These are phyloP conservation scores for Rachycentron canadum DNA, from an alignment of 2,797 vertebrate species.

Conservation along the genomic window DNA sequence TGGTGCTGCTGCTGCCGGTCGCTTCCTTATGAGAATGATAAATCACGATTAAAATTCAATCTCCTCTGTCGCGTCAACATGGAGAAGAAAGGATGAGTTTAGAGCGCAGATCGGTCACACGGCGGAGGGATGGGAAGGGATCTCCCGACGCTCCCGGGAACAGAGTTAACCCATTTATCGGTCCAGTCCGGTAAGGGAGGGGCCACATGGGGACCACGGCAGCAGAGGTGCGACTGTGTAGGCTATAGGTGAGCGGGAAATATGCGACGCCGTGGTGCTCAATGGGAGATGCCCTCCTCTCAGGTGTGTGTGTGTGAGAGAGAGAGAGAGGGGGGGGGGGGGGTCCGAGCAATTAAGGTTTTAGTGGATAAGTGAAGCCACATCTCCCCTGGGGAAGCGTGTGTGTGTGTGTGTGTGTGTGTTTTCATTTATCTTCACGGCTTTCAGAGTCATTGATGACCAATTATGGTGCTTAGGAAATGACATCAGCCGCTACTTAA, in stretches of 20 bases:
- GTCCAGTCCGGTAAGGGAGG: slow-evolving; percentile 67
- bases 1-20: slow-evolving; percentile 27
- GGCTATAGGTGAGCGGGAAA: slow-evolving; percentile 53
- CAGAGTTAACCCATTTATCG: slow-evolving; percentile 71
- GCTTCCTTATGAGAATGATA: slow-evolving; percentile 24
- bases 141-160: slow-evolving; percentile 63
- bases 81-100: slow-evolving; percentile 27
- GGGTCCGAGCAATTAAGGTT: slow-evolving; percentile 66
- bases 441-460: slow-evolving; percentile 66
- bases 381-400: slow-evolving; percentile 32
- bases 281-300: slow-evolving; percentile 41
- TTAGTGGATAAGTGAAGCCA: slow-evolving; percentile 45
- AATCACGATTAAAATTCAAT: slow-evolving; percentile 46
- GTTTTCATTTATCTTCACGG: slow-evolving; percentile 60
- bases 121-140: slow-evolving; percentile 41
- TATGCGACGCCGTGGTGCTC: slow-evolving; percentile 46
- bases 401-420: slow-evolving; percentile 13
- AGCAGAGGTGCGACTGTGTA: slow-evolving; percentile 51
- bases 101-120: slow-evolving; percentile 54
- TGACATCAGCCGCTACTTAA: slow-evolving; percentile 75
- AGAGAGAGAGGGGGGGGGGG: not conserved
- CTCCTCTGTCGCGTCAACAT: slow-evolving; percentile 44
- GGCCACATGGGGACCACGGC: slow-evolving; percentile 58
- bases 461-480: slow-evolving; percentile 77
- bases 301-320: slow-evolving; percentile 43